Evolutionary conservation across 2,797 vertebrate species (phyloP).

Genomic region (Hoplostethus atlanticus): DNA sequence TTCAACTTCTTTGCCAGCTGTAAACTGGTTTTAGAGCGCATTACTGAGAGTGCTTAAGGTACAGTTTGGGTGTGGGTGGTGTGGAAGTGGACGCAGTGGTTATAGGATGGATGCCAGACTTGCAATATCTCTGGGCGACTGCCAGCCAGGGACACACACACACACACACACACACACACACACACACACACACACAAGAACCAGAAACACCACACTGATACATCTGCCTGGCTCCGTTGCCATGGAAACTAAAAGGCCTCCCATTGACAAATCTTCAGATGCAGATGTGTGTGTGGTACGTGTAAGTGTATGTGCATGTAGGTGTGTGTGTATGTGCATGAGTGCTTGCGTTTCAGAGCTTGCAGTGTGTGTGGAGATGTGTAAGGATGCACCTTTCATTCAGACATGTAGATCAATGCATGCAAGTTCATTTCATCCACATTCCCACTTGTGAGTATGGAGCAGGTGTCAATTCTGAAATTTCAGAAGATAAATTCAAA

Average conservation of each 20-base stretch:
- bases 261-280: conserved; percentile 82
- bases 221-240: conserved; percentile 76
- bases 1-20: neutral
- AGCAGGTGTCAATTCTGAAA: neutral
- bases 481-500: conserved; percentile 10
- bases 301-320: conserved; percentile 14
- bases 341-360: conserved; percentile 54
- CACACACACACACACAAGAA: conserved; percentile 47
- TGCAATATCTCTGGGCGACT: conserved; percentile 75
- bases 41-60: conserved; percentile 24
- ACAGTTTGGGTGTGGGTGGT: conserved; percentile 44
- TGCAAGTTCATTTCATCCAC: conserved; percentile 8
- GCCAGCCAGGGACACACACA: conserved; percentile 68
- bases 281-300: conserved; percentile 30
- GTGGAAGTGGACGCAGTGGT: conserved; percentile 67
- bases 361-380: conserved; percentile 36
- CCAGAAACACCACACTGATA: conserved; percentile 57
- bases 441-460: conserved; percentile 1
- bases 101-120: conserved; percentile 65
- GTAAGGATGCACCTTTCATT: conserved; percentile 48
- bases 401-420: conserved; percentile 30
- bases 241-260: conserved; percentile 84
- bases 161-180: conserved; percentile 44
- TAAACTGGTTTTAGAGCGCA: neutral
- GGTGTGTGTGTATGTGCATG: conserved; percentile 44